Evolutionary conservation across 2,888 invertebrate species (phyloP).

Genomic region (Trachelus iudaicus): DNA sequence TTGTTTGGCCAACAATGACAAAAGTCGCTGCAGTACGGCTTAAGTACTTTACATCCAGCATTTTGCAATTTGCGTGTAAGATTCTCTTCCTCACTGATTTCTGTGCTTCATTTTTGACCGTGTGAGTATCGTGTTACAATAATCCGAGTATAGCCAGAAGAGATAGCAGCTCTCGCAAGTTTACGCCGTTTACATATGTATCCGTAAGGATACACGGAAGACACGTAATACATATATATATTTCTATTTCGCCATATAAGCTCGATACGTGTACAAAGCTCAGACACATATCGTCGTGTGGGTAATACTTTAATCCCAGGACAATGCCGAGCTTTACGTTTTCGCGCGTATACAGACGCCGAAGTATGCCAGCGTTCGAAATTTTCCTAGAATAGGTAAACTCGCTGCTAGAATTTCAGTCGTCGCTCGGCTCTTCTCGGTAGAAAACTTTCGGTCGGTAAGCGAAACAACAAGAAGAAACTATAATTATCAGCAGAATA

Average conservation of each 20-base stretch:
- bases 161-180: neutral
- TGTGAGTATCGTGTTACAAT: neutral
- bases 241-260: neutral
- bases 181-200: neutral
- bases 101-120: neutral
- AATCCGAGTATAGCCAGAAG: neutral
- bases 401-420: neutral
- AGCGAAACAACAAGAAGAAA: neutral
- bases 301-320: conserved; percentile 42
- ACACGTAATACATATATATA: neutral
- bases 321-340: conserved; percentile 37
- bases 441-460: neutral
- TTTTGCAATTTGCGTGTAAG: neutral
- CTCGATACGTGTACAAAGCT: neutral
- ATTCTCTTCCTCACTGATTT: neutral
- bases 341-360: neutral
- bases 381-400: neutral
- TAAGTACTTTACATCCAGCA: neutral
- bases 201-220: neutral
- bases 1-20: neutral
- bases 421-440: neutral
- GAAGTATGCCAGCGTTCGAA: neutral
- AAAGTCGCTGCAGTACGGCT: neutral
- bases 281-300: conserved; percentile 10
- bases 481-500: neutral